Evolutionary conservation across 37 sponge, comb jelly and placozoan species (phyloP).

Genomic region (Tethya wilhelma): DNA sequence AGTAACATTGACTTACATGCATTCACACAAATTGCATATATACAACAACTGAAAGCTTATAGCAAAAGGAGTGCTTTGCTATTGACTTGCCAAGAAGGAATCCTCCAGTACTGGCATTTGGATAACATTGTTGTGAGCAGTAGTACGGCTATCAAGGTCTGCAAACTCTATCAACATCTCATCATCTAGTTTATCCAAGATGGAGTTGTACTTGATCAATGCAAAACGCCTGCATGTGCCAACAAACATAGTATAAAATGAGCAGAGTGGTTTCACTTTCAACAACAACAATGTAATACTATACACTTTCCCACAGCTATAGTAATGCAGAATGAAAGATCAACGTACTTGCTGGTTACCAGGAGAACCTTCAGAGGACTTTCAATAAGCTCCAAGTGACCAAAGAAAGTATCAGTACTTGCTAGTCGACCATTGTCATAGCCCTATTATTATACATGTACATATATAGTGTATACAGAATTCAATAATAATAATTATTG

Average conservation of each 20-base stretch:
- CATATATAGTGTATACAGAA: not conserved
- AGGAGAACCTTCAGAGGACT: constrained; percentile 53
- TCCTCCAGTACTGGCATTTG: constrained; percentile 3
- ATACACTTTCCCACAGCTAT: not conserved
- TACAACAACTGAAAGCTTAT: no score
- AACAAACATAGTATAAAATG: not conserved
- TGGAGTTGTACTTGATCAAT: not conserved
- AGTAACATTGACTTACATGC: no score
- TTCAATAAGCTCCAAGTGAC: constrained; percentile 41
- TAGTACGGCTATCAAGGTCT: not conserved
- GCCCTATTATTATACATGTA: constrained; percentile 7
- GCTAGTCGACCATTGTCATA: constrained; percentile 20
- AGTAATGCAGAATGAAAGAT: not conserved
- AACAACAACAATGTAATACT: not conserved
- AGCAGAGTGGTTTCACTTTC: no score
- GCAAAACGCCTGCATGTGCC: not conserved
- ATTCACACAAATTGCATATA: no score
- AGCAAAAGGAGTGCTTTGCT: no score
- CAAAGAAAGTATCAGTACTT: constrained; percentile 48
- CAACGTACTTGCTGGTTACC: constrained; percentile 65
- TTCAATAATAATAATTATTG: not conserved
- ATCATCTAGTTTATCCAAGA: constrained; percentile 15
- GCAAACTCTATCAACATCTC: constrained; percentile 1
- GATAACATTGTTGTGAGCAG: not conserved
- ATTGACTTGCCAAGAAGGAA: no score